phyloP scores from a whole-genome alignment of 2,888 invertebrate species.

The Sclerodermus sp. region DNA sequence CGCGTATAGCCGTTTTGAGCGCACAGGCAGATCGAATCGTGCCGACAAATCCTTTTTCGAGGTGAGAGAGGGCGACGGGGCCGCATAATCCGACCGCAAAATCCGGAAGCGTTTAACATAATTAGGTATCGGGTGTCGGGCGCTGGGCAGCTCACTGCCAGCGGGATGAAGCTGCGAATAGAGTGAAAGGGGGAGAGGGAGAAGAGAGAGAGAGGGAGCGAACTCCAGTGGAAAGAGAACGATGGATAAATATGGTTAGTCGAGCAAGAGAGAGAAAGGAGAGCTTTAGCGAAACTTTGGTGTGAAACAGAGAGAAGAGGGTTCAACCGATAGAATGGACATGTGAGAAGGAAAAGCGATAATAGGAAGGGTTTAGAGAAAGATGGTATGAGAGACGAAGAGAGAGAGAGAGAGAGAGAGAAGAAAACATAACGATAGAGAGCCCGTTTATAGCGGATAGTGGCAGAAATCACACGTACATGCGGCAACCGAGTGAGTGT shows the following conservation, averaged over 20 bases:
- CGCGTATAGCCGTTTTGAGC: slow-evolving; percentile 4
- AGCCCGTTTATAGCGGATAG: slow-evolving; percentile 24
- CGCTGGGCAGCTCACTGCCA: slow-evolving; percentile 25
- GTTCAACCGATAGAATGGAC: neutral
- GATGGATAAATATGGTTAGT: neutral
- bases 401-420: slow-evolving; percentile 16
- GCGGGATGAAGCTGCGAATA: slow-evolving; percentile 3
- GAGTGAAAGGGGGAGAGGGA: slow-evolving; percentile 7
- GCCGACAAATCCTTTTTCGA: slow-evolving; percentile 25
- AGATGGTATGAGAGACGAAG: slow-evolving; percentile 9
- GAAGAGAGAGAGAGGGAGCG: slow-evolving; percentile 6
- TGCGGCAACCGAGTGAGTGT: slow-evolving; percentile 12
- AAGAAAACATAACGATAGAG: neutral
- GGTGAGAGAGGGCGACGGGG: slow-evolving; percentile 21
- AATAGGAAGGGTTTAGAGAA: slow-evolving; percentile 14
- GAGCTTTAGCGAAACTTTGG: neutral
- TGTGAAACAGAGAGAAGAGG: neutral
- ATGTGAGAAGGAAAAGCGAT: neutral
- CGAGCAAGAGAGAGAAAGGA: neutral
- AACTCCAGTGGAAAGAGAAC: neutral
- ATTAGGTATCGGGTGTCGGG: slow-evolving; percentile 54
- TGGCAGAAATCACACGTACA: slow-evolving; percentile 18
- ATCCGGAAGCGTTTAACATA: slow-evolving; percentile 57
- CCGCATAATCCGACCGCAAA: slow-evolving; percentile 51
- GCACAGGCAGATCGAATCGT: neutral